Conservation (phyloP, 2,888 invertebrate genomes). For the Chymomyza caudatula region DNA sequence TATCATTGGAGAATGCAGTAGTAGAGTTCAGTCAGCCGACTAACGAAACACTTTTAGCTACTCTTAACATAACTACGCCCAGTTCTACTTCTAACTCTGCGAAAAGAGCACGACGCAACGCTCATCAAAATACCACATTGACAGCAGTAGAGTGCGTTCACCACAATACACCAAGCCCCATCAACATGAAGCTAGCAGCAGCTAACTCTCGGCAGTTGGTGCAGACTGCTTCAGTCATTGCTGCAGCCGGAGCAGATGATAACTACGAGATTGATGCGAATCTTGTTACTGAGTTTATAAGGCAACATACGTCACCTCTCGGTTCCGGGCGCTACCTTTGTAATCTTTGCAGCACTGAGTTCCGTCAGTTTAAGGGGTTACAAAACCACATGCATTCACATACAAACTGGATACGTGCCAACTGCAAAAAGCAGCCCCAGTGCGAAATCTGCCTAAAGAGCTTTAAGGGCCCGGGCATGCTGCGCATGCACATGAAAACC, state of each 20-base stretch:
- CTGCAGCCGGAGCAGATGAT: constrained; percentile 69
- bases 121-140: constrained; percentile 26
- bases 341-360: constrained; percentile 83
- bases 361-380: constrained; percentile 82
- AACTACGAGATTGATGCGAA: constrained; percentile 75
- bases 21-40: constrained; percentile 53
- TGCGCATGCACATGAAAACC: constrained; percentile 84
- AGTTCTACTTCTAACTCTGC: constrained; percentile 53
- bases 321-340: constrained; percentile 82
- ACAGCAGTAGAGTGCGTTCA: constrained; percentile 45
- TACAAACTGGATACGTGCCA: constrained; percentile 82
- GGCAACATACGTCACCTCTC: constrained; percentile 80
- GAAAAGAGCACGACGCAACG: constrained; percentile 41
- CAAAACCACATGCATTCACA: constrained; percentile 83
- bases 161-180: constrained; percentile 41
- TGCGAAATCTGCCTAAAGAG: constrained; percentile 82
- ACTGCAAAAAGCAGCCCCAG: constrained; percentile 83
- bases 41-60: background rate
- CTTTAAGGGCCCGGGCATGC: constrained; percentile 83
- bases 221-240: constrained; percentile 73
- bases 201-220: constrained; percentile 69
- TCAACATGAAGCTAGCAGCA: constrained; percentile 50
- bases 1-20: constrained; percentile 60
- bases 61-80: constrained; percentile 26
- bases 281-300: constrained; percentile 77